phyloP scores from a whole-genome alignment of 2,797 vertebrate species.

The Notolepis coatsorum region DNA sequence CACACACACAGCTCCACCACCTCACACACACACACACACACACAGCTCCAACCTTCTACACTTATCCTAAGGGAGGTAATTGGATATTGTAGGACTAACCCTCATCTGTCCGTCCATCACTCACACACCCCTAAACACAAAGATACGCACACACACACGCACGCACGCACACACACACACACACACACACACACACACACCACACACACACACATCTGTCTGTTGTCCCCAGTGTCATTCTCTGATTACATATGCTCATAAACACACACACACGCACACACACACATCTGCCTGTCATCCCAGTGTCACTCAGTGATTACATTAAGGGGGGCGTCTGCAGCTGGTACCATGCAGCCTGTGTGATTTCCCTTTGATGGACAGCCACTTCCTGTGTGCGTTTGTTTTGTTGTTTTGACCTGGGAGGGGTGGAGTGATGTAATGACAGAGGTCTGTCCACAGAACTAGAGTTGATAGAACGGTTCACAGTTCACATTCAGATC shows the following conservation, averaged over 20 bases:
- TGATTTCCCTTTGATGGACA: neutral
- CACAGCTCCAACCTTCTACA: too few species aligned
- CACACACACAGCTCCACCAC: neutral
- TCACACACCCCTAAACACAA: neutral
- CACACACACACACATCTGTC: constrained; percentile 1
- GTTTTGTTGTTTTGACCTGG: too few species aligned
- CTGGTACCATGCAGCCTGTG: neutral
- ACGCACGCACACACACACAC: neutral
- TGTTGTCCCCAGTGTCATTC: too few species aligned
- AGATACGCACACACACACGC: constrained; percentile 6
- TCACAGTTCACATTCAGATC: too few species aligned
- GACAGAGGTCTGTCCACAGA: too few species aligned
- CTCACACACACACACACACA: constrained; percentile 2
- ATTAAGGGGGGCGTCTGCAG: neutral
- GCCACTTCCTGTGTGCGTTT: neutral
- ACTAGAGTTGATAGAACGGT: too few species aligned
- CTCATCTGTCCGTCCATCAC: too few species aligned
- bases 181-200: neutral
- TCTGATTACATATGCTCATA: neutral
- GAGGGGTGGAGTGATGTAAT: too few species aligned
- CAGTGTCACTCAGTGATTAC: neutral
- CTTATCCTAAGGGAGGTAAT: too few species aligned
- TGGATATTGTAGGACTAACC: too few species aligned
- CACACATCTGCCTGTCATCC: neutral
- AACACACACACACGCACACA: neutral